Evolutionary conservation across 2,113 vertebrate genomes (phyloP).

Genomic region (Oncorhynchus keta): DNA sequence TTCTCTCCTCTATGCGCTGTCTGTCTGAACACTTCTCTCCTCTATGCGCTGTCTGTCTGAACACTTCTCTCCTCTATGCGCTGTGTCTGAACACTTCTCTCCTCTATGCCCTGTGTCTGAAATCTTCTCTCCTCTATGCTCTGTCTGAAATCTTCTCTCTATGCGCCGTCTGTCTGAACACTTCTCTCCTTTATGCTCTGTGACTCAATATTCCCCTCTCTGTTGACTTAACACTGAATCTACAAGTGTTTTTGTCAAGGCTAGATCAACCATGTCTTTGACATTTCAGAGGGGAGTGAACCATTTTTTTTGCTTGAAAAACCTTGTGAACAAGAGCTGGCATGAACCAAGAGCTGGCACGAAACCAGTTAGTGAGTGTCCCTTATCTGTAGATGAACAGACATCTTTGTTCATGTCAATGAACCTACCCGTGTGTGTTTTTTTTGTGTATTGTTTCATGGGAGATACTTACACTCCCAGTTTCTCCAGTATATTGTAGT

Average conservation of each 20-base stretch:
- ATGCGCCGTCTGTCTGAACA: not conserved
- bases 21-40: too few species aligned
- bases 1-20: too few species aligned
- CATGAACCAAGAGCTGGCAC: not conserved
- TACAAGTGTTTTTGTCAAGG: not conserved
- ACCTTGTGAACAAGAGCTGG: not conserved
- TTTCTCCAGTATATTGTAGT: conserved; percentile 79
- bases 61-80: too few species aligned
- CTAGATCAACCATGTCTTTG: not conserved
- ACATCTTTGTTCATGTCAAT: not conserved
- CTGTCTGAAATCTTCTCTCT: too few species aligned
- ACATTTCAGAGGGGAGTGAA: not conserved
- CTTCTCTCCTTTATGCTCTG: not conserved
- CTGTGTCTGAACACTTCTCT: too few species aligned
- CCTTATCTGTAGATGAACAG: not conserved
- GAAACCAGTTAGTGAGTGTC: not conserved
- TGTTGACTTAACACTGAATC: not conserved
- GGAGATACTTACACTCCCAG: conserved; percentile 81
- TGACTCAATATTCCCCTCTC: not conserved
- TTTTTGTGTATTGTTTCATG: not conserved
- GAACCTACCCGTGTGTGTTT: not conserved
- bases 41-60: not conserved
- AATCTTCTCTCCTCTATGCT: not conserved
- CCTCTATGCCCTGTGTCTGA: not conserved
- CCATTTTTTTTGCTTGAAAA: not conserved